Evolutionary conservation across 2,888 invertebrate species (phyloP).

Genomic region (Drosophila mettleri): DNA sequence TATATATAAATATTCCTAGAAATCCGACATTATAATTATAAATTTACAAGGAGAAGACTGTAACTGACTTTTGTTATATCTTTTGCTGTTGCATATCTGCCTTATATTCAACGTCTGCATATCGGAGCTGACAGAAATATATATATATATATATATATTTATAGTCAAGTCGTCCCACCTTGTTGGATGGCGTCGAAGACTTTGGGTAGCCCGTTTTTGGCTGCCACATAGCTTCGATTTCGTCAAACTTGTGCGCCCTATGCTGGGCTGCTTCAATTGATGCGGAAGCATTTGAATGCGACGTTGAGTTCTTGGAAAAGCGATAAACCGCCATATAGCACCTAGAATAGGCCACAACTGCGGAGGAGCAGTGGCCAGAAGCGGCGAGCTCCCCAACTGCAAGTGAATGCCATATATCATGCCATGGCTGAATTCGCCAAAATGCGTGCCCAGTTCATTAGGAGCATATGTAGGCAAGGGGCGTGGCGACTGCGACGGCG

Average conservation of each 20-base stretch:
- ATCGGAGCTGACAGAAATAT: neutral
- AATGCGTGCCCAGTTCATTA: slow-evolving; percentile 84
- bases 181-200: neutral
- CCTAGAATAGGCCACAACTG: slow-evolving; percentile 56
- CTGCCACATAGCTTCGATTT: slow-evolving; percentile 17
- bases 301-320: slow-evolving; percentile 73
- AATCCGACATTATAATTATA: too few relatives aligned
- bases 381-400: slow-evolving; percentile 18
- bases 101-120: too few relatives aligned
- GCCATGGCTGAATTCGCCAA: slow-evolving; percentile 81
- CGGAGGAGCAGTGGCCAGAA: slow-evolving; percentile 12
- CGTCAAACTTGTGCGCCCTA: slow-evolving; percentile 6
- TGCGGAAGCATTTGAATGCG: slow-evolving; percentile 68
- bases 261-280: slow-evolving; percentile 57
- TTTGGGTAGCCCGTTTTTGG: neutral
- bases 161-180: neutral
- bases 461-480: slow-evolving; percentile 57
- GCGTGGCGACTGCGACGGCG: slow-evolving; percentile 13
- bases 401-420: slow-evolving; percentile 80
- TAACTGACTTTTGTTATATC: neutral
- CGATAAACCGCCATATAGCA: slow-evolving; percentile 66
- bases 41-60: too few relatives aligned
- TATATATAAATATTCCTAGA: neutral
- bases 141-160: neutral
- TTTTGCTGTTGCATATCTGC: neutral